A percentile compares a stretch with the other conserved stretches of the same genome.
Conservation (phyloP, 2,113 vertebrate species). For the Trematocara unimaculatum region DNA sequence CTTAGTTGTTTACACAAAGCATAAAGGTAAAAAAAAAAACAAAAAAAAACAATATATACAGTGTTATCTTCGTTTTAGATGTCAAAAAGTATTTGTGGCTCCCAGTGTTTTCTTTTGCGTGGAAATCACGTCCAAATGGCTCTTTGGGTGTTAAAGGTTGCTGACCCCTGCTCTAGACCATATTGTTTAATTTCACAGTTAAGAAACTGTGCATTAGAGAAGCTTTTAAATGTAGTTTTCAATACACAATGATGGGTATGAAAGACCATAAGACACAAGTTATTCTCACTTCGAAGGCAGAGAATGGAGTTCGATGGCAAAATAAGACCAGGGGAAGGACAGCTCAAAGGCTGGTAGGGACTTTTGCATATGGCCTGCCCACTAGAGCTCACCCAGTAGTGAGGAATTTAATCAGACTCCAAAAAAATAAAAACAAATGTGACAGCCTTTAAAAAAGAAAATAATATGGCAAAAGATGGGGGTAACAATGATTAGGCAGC, state of each 20-base stretch:
- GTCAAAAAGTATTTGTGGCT: too few relatives aligned
- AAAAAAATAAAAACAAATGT: not conserved
- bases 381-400: not conserved
- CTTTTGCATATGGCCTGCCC: not conserved
- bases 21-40: too few relatives aligned
- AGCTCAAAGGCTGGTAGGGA: not conserved
- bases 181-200: not conserved
- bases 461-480: not conserved
- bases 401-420: not conserved
- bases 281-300: not conserved
- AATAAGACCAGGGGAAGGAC: not conserved
- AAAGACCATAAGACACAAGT: not conserved
- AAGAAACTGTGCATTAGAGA: not conserved
- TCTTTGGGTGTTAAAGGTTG: too few relatives aligned
- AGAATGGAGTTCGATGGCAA: not conserved
- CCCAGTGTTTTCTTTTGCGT: too few relatives aligned
- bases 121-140: too few relatives aligned
- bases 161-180: accelerated
- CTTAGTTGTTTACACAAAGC: too few relatives aligned
- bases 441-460: not conserved
- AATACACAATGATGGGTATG: not conserved
- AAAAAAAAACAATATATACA: too few relatives aligned
- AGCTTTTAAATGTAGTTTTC: not conserved
- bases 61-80: too few relatives aligned
- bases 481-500: not conserved